A percentile compares a stretch with the other conserved stretches of the same genome.
Evolutionary conservation across 2,888 invertebrate genomes (phyloP).

Genomic region (Pelosia muscerda): DNA sequence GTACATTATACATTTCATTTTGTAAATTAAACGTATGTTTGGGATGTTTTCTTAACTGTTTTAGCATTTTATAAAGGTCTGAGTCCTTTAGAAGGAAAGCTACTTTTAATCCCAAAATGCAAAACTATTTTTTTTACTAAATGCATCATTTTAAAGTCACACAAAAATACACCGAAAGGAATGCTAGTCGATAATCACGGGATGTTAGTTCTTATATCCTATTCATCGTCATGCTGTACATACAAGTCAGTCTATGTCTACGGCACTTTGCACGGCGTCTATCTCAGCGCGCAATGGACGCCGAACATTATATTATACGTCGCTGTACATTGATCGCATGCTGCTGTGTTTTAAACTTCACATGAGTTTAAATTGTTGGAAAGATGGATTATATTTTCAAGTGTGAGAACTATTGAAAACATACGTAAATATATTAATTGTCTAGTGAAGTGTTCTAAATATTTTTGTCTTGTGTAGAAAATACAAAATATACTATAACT

Average conservation of each 20-base stretch:
- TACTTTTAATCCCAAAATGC: not conserved
- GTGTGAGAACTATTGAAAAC: not conserved
- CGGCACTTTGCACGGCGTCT: constrained; percentile 73
- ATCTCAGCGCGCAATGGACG: constrained; percentile 29
- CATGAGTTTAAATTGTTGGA: constrained; percentile 17
- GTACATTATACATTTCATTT: not conserved
- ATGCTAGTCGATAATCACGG: constrained; percentile 50
- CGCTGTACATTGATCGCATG: constrained; percentile 43
- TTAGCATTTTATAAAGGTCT: not conserved
- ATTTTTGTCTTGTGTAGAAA: not conserved
- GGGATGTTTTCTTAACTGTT: not conserved
- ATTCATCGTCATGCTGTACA: constrained; percentile 81
- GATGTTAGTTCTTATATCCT: constrained; percentile 60
- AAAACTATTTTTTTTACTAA: not conserved
- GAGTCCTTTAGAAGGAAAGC: not conserved
- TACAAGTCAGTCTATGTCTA: constrained; percentile 82
- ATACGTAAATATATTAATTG: not conserved
- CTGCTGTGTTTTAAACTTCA: constrained; percentile 23
- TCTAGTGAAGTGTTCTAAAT: not conserved
- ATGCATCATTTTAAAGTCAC: constrained; percentile 13
- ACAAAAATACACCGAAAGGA: constrained; percentile 55
- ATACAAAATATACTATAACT: not conserved
- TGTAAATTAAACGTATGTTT: no score
- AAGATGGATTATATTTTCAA: not conserved
- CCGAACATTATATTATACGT: constrained; percentile 37